Evolutionary conservation across 2,797 vertebrate genomes (phyloP).

Genomic region (Tokudaia muenninki): DNA sequence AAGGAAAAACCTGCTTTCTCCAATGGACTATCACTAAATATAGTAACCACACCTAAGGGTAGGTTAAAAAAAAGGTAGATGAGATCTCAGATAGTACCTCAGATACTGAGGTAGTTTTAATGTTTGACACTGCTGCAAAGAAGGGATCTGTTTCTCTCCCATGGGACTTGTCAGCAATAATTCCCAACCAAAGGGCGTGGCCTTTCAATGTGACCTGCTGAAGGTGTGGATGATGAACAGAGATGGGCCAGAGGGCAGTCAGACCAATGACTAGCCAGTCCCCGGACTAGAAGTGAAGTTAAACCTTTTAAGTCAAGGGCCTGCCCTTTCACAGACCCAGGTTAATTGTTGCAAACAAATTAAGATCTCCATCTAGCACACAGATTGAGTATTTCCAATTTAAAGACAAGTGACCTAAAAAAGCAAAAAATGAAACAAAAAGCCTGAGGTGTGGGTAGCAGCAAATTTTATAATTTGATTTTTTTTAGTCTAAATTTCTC

Average conservation of each 20-base stretch:
- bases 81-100: background rate
- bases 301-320: background rate
- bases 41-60: background rate
- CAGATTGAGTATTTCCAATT: slow-evolving; percentile 37
- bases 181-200: background rate
- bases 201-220: background rate
- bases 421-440: background rate
- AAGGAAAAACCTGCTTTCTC: background rate
- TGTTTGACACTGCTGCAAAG: background rate
- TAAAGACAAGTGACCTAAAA: background rate
- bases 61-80: background rate
- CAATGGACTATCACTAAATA: background rate
- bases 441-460: background rate
- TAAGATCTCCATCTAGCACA: background rate
- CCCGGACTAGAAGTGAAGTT: background rate
- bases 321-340: slow-evolving; percentile 40
- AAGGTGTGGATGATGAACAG: background rate
- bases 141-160: background rate
- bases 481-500: slow-evolving; percentile 24
- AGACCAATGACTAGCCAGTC: background rate
- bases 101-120: background rate
- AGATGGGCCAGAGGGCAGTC: slow-evolving; percentile 9
- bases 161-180: background rate
- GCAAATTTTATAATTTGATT: background rate
- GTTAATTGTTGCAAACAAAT: slow-evolving; percentile 49